Evolutionary conservation across 1,140 invertebrate species (phyloP), one percentile per base, ranked within the genome.

Genomic region (Mya arenaria): DNA sequence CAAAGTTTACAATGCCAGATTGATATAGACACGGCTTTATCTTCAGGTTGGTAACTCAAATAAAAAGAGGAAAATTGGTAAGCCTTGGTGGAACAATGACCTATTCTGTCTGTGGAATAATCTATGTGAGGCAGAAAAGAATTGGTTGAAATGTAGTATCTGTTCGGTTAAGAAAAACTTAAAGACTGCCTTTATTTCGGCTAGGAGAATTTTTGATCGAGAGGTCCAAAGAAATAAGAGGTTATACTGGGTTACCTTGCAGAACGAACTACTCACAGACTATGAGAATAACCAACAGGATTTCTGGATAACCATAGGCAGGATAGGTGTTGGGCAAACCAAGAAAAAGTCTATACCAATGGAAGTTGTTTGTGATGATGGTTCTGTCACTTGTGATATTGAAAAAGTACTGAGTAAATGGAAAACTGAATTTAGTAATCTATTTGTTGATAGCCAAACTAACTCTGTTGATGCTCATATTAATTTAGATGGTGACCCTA

Each of bases 11-110:
- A n/a, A 62, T 62, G 15, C 4, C 41, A 48, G 19, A 48, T 10
- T 48, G 41, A 48, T 80, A 69, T 71, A 28, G 56, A 37, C n/a
- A 19, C 23, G 41, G 65, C 32, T 56, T 41, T 58, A 19, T 10
- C 19, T 81, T 37, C 48, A 72, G 15, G 17, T 63, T 39, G 69
- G 68, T 73, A 65, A 0, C 8, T 39, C 36, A 32, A 81, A 81
- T 37, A 62, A 63, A 73, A 72, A 36, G 62, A 34, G 78, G 15
- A 36, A 66, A 1, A 28, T 58, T 4, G 69, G 69, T 15, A 81
- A 72, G 34, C 78, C 78, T 17, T 73, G 78, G 78, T 81, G 78
- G 78, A 23, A 30, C 62, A 66, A 81, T 13, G 15, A 19, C 0
- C 28, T 81, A 28, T 66, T 68, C 17, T 23, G 37, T 36, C 17